Percentiles rank a stretch among this genome's conserved stretches.
phyloP scores from a whole-genome alignment of 2,797 vertebrate genomes.

The Sebastolobus altivelis region DNA sequence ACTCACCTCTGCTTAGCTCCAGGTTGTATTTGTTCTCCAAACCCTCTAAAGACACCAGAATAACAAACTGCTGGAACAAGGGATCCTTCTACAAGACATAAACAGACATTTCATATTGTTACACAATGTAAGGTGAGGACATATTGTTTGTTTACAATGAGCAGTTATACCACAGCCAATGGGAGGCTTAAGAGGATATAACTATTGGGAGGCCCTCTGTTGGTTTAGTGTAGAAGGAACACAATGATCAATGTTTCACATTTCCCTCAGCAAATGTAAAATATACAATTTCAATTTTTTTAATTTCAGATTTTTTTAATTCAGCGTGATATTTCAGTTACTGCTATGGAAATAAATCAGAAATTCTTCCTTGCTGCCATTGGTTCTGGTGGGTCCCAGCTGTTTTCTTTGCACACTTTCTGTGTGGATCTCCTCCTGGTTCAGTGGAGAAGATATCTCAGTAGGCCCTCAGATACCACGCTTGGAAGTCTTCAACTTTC shows the following conservation, averaged over 20 bases:
- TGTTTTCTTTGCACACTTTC: too few species aligned
- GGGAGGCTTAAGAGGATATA: too few species aligned
- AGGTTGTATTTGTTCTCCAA: conserved; percentile 91
- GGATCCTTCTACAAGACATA: conserved; percentile 77
- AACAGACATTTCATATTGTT: not conserved
- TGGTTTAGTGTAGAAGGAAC: not conserved
- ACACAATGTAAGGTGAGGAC: not conserved
- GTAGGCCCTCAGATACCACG: too few species aligned
- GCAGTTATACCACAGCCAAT: too few species aligned
- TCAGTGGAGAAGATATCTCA: too few species aligned
- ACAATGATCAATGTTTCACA: not conserved
- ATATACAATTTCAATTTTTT: not conserved
- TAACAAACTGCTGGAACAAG: conserved; percentile 90
- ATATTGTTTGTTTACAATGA: not conserved
- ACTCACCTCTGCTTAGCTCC: conserved; percentile 72
- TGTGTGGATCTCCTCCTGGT: too few species aligned
- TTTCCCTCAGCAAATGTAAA: not conserved
- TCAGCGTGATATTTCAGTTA: not conserved
- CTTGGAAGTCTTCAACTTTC: too few species aligned
- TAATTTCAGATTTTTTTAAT: not conserved
- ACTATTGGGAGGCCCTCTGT: not conserved
- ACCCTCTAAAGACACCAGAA: conserved; percentile 90
- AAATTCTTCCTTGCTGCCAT: too few species aligned
- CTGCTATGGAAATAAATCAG: too few species aligned
- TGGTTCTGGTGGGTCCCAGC: too few species aligned